These are phyloP conservation scores for Helicorthomorpha holstii DNA, from an alignment of 1,140 invertebrate species.

Conservation along the genomic window DNA sequence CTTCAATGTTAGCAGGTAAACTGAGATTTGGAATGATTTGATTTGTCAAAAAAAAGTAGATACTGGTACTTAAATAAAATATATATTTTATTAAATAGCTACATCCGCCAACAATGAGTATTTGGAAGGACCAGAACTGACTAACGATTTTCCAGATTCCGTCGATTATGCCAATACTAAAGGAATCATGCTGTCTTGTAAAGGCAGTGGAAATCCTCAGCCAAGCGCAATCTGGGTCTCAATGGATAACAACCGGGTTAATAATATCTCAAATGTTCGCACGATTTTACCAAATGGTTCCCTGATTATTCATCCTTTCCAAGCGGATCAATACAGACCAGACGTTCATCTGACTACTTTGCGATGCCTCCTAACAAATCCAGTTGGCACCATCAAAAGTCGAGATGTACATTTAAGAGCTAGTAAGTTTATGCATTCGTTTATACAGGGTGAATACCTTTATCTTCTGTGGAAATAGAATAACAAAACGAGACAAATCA, in stretches of 20 bases:
- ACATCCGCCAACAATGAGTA: no score
- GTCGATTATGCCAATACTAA: not conserved
- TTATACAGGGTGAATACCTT: no score
- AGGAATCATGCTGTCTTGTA: not conserved
- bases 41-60: no score
- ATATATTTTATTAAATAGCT: no score
- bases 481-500: no score
- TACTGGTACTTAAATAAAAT: no score
- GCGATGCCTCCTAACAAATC: conserved; percentile 25
- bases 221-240: not conserved
- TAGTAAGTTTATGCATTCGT: no score
- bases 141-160: not conserved
- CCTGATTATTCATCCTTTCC: not conserved
- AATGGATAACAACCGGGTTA: not conserved
- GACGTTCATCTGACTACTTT: conserved; percentile 20
- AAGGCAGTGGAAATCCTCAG: not conserved
- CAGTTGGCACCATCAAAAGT: conserved; percentile 24
- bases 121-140: not conserved
- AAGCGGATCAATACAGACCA: conserved; percentile 1
- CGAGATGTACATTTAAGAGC: conserved; percentile 23
- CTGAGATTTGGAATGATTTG: no score
- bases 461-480: no score
- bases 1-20: no score
- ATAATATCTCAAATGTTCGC: not conserved
- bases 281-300: not conserved